Conservation (phyloP, 2,113 vertebrate genomes). For the Lamprotornis superbus region DNA sequence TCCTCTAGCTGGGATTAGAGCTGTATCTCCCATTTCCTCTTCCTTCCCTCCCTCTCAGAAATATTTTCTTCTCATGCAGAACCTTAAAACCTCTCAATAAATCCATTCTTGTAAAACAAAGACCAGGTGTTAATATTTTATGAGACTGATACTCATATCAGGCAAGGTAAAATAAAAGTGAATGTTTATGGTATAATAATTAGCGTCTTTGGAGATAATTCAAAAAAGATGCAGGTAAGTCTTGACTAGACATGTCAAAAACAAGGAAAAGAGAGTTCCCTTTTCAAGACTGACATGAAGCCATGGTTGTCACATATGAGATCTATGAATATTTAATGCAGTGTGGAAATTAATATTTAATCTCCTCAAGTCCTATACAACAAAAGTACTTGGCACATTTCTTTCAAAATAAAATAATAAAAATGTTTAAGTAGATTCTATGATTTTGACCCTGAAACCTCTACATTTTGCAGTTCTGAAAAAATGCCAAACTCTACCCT, state of each 20-base stretch:
- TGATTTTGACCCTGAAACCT: background rate
- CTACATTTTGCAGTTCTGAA: background rate
- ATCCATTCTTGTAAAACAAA: background rate
- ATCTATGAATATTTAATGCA: conserved; percentile 37
- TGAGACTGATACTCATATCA: background rate
- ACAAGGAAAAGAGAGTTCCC: background rate
- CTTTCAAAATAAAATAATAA: conserved; percentile 33
- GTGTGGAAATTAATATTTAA: conserved; percentile 61
- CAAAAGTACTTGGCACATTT: background rate
- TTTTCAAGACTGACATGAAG: conserved; percentile 29
- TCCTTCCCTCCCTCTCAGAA: background rate
- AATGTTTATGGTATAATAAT: conserved; percentile 32
- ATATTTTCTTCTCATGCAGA: background rate
- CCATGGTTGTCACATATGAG: background rate
- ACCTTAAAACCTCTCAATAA: background rate
- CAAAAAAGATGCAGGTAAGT: background rate
- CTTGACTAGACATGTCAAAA: conserved; percentile 14
- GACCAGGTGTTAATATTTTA: conserved; percentile 7
- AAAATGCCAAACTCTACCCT: background rate
- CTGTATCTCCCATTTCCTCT: background rate
- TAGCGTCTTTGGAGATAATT: conserved; percentile 26
- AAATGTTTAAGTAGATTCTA: background rate
- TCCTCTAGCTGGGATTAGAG: background rate
- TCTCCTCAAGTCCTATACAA: background rate
- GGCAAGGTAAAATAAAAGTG: conserved; percentile 3